A percentile compares a stretch with the other conserved stretches of the same genome.
These are phyloP conservation scores for Chaetophractus vellerosus DNA, from an alignment of 2,797 vertebrate species.

Conservation along the genomic window DNA sequence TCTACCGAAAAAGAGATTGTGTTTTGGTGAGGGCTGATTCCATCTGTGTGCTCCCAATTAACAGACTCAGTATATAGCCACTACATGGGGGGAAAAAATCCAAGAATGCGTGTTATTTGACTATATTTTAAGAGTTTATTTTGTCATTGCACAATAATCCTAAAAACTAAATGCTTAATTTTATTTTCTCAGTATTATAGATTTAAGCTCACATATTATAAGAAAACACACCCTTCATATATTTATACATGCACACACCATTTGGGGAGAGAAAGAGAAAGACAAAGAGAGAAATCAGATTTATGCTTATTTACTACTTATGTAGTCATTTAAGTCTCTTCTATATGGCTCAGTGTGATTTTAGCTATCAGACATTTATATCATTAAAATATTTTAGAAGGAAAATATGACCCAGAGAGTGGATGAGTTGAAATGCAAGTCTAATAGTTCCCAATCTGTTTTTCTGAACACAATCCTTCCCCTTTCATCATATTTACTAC, in stretches of 20 bases:
- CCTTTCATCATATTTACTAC: constrained; percentile 74
- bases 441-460: constrained; percentile 55
- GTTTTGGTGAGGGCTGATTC: not conserved
- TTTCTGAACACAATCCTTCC: constrained; percentile 28
- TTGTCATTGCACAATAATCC: not conserved
- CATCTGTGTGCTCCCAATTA: not conserved
- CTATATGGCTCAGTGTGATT: not conserved
- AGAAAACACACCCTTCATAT: not conserved
- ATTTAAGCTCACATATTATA: constrained; percentile 14
- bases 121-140: constrained; percentile 10
- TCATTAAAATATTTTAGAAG: constrained; percentile 65
- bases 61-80: not conserved
- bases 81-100: not conserved
- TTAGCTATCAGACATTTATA: constrained; percentile 36
- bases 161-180: constrained; percentile 49
- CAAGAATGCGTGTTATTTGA: not conserved
- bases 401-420: constrained; percentile 44
- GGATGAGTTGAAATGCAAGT: constrained; percentile 31
- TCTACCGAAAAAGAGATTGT: not conserved
- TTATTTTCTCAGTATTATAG: constrained; percentile 14
- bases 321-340: not conserved
- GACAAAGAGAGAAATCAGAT: not conserved
- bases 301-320: constrained; percentile 42
- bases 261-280: constrained; percentile 37
- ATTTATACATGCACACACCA: not conserved